These are phyloP conservation scores for Tenthredo notha DNA, from an alignment of 2,888 invertebrate species.

Conservation along the genomic window DNA sequence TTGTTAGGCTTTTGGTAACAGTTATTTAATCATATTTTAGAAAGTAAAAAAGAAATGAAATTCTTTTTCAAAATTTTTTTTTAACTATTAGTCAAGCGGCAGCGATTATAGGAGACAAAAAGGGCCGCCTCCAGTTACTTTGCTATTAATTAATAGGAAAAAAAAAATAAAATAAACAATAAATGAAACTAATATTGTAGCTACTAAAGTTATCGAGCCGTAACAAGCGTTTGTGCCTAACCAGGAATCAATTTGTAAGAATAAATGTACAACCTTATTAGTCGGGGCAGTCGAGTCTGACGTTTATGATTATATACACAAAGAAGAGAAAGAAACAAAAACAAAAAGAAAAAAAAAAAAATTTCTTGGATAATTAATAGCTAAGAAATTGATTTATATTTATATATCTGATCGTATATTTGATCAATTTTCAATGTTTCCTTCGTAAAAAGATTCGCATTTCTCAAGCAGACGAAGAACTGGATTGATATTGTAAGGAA, in stretches of 20 bases:
- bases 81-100: background rate
- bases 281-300: slow-evolving; percentile 30
- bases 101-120: background rate
- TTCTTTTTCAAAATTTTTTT: background rate
- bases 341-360: background rate
- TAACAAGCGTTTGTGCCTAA: background rate
- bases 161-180: too few species aligned
- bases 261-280: slow-evolving; percentile 34
- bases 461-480: slow-evolving; percentile 90
- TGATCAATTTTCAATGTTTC: slow-evolving; percentile 89
- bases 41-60: background rate
- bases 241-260: background rate
- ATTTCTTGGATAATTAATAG: background rate
- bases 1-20: slow-evolving; percentile 28
- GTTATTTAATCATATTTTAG: background rate
- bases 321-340: background rate
- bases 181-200: background rate
- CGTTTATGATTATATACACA: slow-evolving; percentile 21
- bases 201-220: background rate
- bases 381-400: slow-evolving; percentile 30
- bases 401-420: slow-evolving; percentile 11
- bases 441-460: slow-evolving; percentile 92
- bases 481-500: slow-evolving; percentile 95
- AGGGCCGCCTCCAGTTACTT: background rate
- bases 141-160: background rate